These are phyloP conservation scores for Gymnocypris eckloni DNA, from an alignment of 2,797 vertebrate species.

Conservation along the genomic window DNA sequence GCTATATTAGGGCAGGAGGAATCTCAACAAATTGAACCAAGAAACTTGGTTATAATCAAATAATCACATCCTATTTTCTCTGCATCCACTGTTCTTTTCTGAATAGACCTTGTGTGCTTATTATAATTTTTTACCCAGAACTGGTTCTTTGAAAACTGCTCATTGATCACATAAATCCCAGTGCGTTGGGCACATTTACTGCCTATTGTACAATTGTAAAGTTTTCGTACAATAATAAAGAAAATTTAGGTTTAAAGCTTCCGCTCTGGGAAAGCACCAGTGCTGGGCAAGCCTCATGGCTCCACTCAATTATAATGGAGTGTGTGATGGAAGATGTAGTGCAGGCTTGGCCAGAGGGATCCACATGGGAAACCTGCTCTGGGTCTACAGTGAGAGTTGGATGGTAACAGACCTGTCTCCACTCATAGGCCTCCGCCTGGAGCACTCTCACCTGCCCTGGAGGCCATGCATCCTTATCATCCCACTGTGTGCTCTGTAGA, in stretches of 20 bases:
- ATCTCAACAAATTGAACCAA: slow-evolving; percentile 28
- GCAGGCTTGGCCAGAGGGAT: slow-evolving; percentile 78
- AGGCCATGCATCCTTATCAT: slow-evolving; percentile 36
- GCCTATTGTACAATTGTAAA: slow-evolving; percentile 80
- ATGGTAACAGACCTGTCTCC: slow-evolving; percentile 74
- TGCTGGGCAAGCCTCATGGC: slow-evolving; percentile 86
- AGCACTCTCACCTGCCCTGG: slow-evolving; percentile 77
- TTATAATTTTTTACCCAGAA: background rate
- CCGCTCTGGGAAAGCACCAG: slow-evolving; percentile 77
- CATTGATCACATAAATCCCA: slow-evolving; percentile 82
- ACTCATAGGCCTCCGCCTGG: slow-evolving; percentile 70
- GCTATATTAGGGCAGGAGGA: slow-evolving; percentile 62
- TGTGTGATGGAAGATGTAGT: slow-evolving; percentile 71
- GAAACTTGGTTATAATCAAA: background rate
- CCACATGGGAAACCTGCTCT: slow-evolving; percentile 78
- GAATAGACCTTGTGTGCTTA: background rate
- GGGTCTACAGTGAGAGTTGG: slow-evolving; percentile 74
- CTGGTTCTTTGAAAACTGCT: slow-evolving; percentile 47
- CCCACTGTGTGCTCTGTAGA: slow-evolving; percentile 34
- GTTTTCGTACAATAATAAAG: slow-evolving; percentile 65
- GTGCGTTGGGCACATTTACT: slow-evolving; percentile 81
- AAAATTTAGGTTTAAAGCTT: slow-evolving; percentile 63
- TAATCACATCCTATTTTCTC: slow-evolving; percentile 12
- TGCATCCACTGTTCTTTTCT: background rate
- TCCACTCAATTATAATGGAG: slow-evolving; percentile 87